A percentile compares a stretch with the other conserved stretches of the same genome.
Evolutionary conservation across 2,888 invertebrate species (phyloP).

Genomic region (Erebia ligea): DNA sequence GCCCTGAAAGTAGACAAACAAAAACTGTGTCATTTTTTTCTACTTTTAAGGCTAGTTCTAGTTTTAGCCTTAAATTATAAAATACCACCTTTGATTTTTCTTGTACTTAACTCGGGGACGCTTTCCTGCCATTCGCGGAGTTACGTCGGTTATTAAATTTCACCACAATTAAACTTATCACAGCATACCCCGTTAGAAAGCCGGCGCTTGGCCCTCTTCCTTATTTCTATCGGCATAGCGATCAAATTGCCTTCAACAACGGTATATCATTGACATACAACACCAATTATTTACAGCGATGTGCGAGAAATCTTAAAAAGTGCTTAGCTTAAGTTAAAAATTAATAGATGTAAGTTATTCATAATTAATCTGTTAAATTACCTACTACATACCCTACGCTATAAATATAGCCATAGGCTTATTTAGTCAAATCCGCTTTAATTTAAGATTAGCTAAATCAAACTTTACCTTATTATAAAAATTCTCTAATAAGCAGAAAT

Average conservation of each 20-base stretch:
- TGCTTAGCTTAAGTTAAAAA: too few species aligned
- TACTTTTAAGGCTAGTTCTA: too few species aligned
- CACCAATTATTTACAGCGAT: background rate
- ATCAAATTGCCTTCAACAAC: slow-evolving; percentile 28
- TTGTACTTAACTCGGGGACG: slow-evolving; percentile 17
- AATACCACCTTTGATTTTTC: slow-evolving; percentile 7
- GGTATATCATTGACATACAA: background rate
- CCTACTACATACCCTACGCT: too few species aligned
- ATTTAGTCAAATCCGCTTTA: too few species aligned
- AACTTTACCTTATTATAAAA: too few species aligned
- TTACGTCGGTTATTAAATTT: slow-evolving; percentile 61
- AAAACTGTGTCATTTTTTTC: too few species aligned
- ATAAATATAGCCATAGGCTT: too few species aligned
- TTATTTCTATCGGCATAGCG: slow-evolving; percentile 33
- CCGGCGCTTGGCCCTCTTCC: slow-evolving; percentile 32
- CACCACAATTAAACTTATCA: slow-evolving; percentile 63
- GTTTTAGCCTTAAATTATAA: background rate
- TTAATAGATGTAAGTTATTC: too few species aligned
- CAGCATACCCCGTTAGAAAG: slow-evolving; percentile 51
- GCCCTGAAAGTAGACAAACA: too few species aligned
- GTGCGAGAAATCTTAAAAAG: background rate
- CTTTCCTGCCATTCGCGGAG: slow-evolving; percentile 30
- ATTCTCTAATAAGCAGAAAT: too few species aligned
- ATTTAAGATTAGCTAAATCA: too few species aligned
- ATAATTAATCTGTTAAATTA: too few species aligned